Base-by-base conservation (phyloP, 2,888 invertebrate genomes). In the Megamerina dolium region DNA sequence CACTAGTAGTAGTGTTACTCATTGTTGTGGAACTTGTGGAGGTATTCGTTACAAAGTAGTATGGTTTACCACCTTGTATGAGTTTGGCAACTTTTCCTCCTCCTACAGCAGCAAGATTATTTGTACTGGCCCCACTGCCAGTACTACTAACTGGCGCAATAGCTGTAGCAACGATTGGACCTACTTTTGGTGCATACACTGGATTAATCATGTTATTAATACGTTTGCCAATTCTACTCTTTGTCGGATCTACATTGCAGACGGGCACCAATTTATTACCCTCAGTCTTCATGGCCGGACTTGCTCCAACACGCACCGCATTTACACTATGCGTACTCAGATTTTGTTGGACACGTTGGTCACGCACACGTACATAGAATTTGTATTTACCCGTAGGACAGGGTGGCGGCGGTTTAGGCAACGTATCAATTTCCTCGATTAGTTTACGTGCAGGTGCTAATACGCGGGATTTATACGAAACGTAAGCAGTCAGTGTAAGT, bases 401-500 rank as follows among this genome's bases (percentile, higher is more conserved):
- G 38, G 77, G 73, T 12, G 83, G 81, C 33, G 81, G 75, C 33
- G 76, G 72, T 39, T 77, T 75, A 12, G 81, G 77, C 36, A 75
- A 66, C 37, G 65, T 71, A 59, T 82, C 82, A 46, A 83, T 78
- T 64, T 84, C 80, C 61, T 84, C 82, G 47, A 88, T 85, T 12
- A 85, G 73, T 68, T 75, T 77, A 56, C 79, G 72, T 30, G 85
- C 80, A 10, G 87, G 82, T 62, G 84, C 82, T 51, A 87, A 78
- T 59, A 83, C 79, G 42, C 81, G 80, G 42, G 87, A 80, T 61
- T 91, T 80, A 70, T 91, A 89, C 40, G 86, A 88, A 53, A 82
- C 84, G 74, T 90, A 92, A 16, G 92, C 91, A 45, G 84, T 83
- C 51, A 86, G 71, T 53, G 79, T 76, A 33, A 76, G 71, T 67